phyloP scores from a whole-genome alignment of 2,888 invertebrate genomes.

The Acanthosepion pharaonis region DNA sequence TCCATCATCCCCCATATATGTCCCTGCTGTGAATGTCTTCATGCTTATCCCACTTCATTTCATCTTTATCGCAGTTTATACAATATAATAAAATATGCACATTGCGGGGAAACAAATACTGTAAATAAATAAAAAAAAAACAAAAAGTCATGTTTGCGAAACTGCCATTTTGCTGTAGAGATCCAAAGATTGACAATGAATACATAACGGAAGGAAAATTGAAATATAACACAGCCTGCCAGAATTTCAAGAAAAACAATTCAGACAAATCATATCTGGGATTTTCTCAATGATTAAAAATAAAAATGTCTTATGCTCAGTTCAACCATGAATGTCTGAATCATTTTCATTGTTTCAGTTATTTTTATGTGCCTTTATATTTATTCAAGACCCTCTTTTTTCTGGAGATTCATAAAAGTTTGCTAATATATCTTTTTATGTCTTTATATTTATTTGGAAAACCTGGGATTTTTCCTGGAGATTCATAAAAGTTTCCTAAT shows the following conservation, averaged over 20 bases:
- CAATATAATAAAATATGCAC: neutral
- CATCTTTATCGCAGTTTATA: neutral
- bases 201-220: neutral
- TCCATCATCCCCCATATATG: neutral
- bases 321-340: neutral
- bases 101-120: neutral
- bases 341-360: neutral
- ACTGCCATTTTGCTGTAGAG: neutral
- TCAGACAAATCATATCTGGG: neutral
- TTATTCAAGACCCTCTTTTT: neutral
- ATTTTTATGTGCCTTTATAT: neutral
- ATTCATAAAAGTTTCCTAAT: neutral
- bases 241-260: neutral
- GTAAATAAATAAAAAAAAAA: too few relatives aligned
- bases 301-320: neutral
- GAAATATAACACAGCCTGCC: neutral
- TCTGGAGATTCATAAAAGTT: neutral
- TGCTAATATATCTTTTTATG: neutral
- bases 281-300: neutral
- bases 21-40: neutral
- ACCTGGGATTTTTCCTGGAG: neutral
- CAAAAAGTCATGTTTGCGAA: neutral
- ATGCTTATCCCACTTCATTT: neutral
- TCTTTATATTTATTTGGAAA: neutral
- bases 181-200: constrained; percentile 14